A percentile compares a stretch with the other conserved stretches of the same genome.
Conservation (phyloP, 2,888 invertebrate species). For the Horisme vitalbata region DNA sequence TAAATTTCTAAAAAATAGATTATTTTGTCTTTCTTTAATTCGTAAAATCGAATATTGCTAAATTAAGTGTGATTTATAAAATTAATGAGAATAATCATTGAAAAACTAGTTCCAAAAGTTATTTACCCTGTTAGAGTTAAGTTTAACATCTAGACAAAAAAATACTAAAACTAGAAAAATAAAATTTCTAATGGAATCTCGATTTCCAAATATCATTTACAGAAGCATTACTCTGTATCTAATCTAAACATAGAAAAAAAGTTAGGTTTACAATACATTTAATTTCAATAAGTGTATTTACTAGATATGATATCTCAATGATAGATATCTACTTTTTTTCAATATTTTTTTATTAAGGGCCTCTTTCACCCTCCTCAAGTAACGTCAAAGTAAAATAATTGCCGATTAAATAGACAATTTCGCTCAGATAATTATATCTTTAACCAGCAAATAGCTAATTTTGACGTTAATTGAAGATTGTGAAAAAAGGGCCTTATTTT, state of each 20-base stretch:
- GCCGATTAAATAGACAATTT: no score
- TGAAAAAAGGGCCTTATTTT: no score
- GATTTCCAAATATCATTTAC: constrained; percentile 31
- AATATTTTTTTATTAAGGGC: no score
- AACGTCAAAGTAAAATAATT: no score
- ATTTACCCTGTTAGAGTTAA: constrained; percentile 21
- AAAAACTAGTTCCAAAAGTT: constrained; percentile 10
- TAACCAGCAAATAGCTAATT: no score
- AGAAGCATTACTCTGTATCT: constrained; percentile 27
- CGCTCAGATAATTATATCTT: no score
- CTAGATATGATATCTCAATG: no score
- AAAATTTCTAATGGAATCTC: no score
- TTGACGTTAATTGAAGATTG: no score
- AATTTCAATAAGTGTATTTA: constrained; percentile 50
- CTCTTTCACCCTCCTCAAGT: no score
- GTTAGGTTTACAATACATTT: constrained; percentile 42
- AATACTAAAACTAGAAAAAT: no score
- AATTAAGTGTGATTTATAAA: background rate
- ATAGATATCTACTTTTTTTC: no score
- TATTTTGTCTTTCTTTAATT: constrained; percentile 4
- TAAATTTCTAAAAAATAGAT: constrained; percentile 22
- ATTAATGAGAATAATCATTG: background rate
- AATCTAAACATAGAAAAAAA: constrained; percentile 58
- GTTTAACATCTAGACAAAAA: background rate
- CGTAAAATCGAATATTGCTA: constrained; percentile 1